Conservation (phyloP, 2,888 invertebrate genomes). For the Diachrysia chrysitis region DNA sequence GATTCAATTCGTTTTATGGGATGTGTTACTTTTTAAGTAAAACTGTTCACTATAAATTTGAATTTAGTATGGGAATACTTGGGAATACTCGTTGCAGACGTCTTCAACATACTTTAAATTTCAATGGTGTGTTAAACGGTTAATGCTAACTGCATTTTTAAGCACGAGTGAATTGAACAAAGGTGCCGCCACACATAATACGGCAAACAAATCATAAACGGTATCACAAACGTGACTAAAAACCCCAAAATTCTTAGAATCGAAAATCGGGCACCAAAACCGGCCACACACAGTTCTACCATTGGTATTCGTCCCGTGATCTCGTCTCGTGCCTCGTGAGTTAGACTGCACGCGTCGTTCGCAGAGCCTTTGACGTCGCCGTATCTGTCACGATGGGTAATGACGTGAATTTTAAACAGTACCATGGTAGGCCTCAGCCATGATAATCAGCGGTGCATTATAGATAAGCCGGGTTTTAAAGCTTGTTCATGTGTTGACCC, state of each 20-base stretch:
- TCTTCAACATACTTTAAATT: not conserved
- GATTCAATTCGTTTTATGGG: not conserved
- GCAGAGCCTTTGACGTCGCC: conserved; percentile 63
- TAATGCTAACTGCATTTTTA: not conserved
- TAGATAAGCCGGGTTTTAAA: conserved; percentile 54
- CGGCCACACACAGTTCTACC: conserved; percentile 49
- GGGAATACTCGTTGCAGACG: not conserved
- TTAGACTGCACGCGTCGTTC: conserved; percentile 45
- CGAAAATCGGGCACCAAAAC: conserved; percentile 24
- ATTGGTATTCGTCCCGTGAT: conserved; percentile 54
- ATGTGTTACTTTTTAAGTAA: not conserved
- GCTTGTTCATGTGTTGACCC: conserved; percentile 47
- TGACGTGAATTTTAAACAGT: conserved; percentile 68
- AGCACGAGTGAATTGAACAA: conserved; percentile 14
- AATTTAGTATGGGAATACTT: no score
- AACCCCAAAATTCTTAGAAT: conserved; percentile 41
- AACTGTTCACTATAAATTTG: no score
- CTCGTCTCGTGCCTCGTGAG: conserved; percentile 47
- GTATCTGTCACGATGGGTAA: conserved; percentile 62
- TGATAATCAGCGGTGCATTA: conserved; percentile 56
- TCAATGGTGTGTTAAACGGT: not conserved
- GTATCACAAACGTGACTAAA: conserved; percentile 28
- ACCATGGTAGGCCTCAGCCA: conserved; percentile 47
- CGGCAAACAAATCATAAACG: conserved; percentile 10
- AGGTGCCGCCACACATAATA: conserved; percentile 25